phyloP scores from a whole-genome alignment of 2,113 vertebrate species.

The Chauna torquata region DNA sequence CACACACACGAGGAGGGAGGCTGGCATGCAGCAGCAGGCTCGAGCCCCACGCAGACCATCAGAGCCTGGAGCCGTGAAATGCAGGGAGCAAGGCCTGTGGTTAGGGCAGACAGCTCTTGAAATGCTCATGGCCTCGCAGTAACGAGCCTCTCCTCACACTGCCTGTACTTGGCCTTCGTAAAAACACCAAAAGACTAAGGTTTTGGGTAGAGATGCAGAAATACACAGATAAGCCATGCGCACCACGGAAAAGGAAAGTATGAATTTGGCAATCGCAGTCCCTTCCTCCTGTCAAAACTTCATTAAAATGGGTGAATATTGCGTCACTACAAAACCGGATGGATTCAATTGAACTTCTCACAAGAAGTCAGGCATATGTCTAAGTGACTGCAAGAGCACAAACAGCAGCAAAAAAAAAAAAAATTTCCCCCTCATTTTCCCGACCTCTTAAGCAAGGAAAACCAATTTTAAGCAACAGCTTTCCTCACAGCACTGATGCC shows the following conservation, averaged over 20 bases:
- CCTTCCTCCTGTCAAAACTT: neutral
- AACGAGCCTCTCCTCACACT: accelerated
- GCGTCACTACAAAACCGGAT: neutral
- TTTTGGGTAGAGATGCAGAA: neutral
- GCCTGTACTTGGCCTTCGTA: neutral
- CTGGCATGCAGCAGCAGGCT: neutral
- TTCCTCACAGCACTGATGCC: neutral
- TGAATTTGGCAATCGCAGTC: accelerated
- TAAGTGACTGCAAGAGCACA: neutral
- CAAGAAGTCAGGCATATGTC: neutral
- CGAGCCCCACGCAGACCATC: neutral
- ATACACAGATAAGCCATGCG: accelerated
- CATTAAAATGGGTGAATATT: neutral
- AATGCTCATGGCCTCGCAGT: accelerated
- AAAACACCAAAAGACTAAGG: neutral
- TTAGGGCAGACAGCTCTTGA: accelerated
- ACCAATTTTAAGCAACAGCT: accelerated
- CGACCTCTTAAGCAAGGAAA: neutral
- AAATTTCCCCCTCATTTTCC: neutral
- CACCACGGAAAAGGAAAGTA: neutral
- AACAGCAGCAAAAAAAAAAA: neutral
- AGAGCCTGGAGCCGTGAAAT: accelerated
- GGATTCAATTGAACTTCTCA: neutral
- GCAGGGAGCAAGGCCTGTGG: too few species aligned
- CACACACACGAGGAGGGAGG: neutral